A percentile compares a stretch with the other conserved stretches of the same genome.
phyloP scores from a whole-genome alignment of 2,113 vertebrate species.

The Poeciliopsis prolifica region DNA sequence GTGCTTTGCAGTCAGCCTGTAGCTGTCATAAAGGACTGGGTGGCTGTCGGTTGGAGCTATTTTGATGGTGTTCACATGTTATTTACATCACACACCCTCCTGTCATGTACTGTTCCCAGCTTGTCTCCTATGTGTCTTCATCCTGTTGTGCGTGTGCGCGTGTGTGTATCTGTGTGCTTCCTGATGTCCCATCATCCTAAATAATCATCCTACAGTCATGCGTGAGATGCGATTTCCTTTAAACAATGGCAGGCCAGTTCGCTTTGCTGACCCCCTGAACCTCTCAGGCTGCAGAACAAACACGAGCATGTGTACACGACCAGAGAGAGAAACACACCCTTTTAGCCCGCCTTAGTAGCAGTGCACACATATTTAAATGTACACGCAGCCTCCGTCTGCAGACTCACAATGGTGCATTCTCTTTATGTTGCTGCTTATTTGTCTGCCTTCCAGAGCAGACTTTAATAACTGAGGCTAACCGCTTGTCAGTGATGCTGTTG shows the following conservation, averaged over 20 bases:
- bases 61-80: constrained; percentile 67
- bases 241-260: constrained; percentile 68
- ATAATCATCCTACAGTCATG: constrained; percentile 69
- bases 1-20: constrained; percentile 54
- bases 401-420: constrained; percentile 41
- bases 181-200: constrained; percentile 66
- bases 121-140: constrained; percentile 14
- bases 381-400: constrained; percentile 32
- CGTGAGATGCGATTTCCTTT: constrained; percentile 73
- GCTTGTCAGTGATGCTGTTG: constrained; percentile 44
- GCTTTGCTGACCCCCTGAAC: constrained; percentile 53
- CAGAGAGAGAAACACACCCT: constrained; percentile 17
- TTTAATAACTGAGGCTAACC: constrained; percentile 57
- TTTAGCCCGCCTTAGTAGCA: constrained; percentile 30
- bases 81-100: constrained; percentile 67
- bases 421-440: constrained; percentile 59
- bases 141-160: constrained; percentile 27
- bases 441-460: constrained; percentile 41
- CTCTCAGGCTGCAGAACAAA: constrained; percentile 54
- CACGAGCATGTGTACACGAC: constrained; percentile 4
- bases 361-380: constrained; percentile 24
- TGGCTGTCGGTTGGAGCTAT: constrained; percentile 55
- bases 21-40: constrained; percentile 62
- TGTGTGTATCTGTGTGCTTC: constrained; percentile 34
- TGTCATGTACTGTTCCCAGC: constrained; percentile 48